Evolutionary conservation across 2,797 vertebrate genomes (phyloP).

Genomic region (Lithobates sylvaticus): DNA sequence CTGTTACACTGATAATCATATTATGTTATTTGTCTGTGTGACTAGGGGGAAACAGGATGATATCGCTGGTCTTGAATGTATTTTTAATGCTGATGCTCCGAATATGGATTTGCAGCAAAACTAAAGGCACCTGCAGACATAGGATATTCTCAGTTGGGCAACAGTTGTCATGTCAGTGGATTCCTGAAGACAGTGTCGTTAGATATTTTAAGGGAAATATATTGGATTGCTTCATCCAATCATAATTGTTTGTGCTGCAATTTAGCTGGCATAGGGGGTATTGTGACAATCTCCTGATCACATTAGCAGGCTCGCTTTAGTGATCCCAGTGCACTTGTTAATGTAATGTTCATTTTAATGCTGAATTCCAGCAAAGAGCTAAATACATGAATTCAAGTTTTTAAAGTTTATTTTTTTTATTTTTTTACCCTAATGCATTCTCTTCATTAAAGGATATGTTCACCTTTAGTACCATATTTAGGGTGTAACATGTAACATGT

Average conservation of each 20-base stretch:
- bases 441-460: no score
- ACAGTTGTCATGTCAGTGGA: neutral
- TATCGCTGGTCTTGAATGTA: neutral
- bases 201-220: neutral
- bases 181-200: neutral
- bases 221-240: neutral
- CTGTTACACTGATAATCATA: constrained; percentile 37
- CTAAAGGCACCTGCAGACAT: neutral
- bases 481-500: no score
- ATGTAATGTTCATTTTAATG: no score
- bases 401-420: no score
- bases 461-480: no score
- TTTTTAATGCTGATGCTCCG: neutral
- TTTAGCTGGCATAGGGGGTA: neutral
- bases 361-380: no score
- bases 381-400: no score
- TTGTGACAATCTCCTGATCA: no score
- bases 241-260: neutral
- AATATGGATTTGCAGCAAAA: neutral
- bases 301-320: no score
- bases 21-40: constrained; percentile 37
- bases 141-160: neutral
- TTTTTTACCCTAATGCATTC: no score
- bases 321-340: no score
- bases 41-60: constrained; percentile 22